Base-by-base conservation (phyloP, 2,797 vertebrate species). In the Fundulus diaphanus region DNA sequence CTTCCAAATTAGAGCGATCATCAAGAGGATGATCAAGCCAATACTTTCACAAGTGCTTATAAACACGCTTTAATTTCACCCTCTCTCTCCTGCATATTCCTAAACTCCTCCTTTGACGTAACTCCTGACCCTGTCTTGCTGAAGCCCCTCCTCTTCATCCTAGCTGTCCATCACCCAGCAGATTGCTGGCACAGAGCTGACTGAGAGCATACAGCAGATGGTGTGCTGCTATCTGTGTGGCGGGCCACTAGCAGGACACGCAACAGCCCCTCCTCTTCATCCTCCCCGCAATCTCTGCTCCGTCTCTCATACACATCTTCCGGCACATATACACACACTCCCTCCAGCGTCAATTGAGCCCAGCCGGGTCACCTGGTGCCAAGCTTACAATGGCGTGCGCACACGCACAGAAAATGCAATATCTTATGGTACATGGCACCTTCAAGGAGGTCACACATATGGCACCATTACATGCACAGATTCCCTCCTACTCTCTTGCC, bases 181-280 rank as follows among this genome's bases (percentile, higher is more conserved):
- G 87, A 91, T 80, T 74, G 57, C 89, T 94, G 93, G 93, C 93
- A 90, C 80, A 2, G 82, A 87, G 76, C 80, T 84, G 80, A 85
- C 84, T 75, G 89, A 85, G 91, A 90, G 85, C 87, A 77, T 79
- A 82, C 82, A 92, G 93, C 95, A 95, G 95, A 95, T 95, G 94
- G 94, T 91, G 88, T 75, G 85, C 86, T 88, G 91, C 90, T 93
- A 90, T 91, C 87, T 82, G 86, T 87, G 90, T 88, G 90, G 90
- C 86, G 88, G 84, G 88, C 89, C 90, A 93, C 94, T 90, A 92
- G 91, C 92, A 92, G 92, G 90, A 92, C 90, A 90, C 86, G 88
- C 82, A 78, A 51, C 85, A 82, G 79, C 85, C 80, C 85, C 82
- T 87, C 85, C 87, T 79, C 68, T 44, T 48, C 80, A 59, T 79